A percentile compares a stretch with the other conserved stretches of the same genome.
These are phyloP conservation scores for Alexandromys fortis DNA, from an alignment of 2,113 vertebrate genomes.

Conservation along the genomic window DNA sequence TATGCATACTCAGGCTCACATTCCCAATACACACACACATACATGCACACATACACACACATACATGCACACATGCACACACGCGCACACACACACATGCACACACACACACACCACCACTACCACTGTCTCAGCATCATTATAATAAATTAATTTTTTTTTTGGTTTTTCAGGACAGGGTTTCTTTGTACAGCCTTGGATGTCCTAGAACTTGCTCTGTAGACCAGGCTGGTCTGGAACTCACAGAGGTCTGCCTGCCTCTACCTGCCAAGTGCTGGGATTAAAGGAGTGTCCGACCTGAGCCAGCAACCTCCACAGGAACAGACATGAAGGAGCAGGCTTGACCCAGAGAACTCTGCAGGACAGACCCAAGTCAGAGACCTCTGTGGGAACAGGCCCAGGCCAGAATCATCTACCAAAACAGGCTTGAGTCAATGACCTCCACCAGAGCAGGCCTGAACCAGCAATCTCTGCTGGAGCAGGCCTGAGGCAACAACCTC, in stretches of 20 bases:
- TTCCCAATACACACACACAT: neutral
- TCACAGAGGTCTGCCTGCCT: neutral
- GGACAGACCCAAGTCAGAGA: too few relatives aligned
- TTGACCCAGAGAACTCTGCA: too few relatives aligned
- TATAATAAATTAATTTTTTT: neutral
- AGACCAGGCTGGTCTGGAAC: neutral
- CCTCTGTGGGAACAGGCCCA: too few relatives aligned
- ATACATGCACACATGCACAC: neutral
- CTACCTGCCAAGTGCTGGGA: neutral
- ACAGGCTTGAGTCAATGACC: too few relatives aligned
- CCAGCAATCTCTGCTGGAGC: too few relatives aligned
- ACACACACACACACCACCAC: neutral
- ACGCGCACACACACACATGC: neutral
- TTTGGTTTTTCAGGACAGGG: neutral
- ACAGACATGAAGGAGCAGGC: too few relatives aligned
- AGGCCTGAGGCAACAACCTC: too few relatives aligned
- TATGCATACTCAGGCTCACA: neutral
- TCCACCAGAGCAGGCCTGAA: too few relatives aligned
- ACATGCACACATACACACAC: rapidly evolving
- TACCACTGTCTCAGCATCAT: neutral
- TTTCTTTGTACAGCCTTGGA: neutral
- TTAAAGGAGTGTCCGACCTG: neutral
- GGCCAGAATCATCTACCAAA: too few relatives aligned
- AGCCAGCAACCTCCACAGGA: too few relatives aligned
- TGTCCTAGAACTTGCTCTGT: neutral